Evolutionary conservation across 2,797 vertebrate species (phyloP), one percentile per base, ranked within the genome.

Genomic region (Microchirus variegatus): DNA sequence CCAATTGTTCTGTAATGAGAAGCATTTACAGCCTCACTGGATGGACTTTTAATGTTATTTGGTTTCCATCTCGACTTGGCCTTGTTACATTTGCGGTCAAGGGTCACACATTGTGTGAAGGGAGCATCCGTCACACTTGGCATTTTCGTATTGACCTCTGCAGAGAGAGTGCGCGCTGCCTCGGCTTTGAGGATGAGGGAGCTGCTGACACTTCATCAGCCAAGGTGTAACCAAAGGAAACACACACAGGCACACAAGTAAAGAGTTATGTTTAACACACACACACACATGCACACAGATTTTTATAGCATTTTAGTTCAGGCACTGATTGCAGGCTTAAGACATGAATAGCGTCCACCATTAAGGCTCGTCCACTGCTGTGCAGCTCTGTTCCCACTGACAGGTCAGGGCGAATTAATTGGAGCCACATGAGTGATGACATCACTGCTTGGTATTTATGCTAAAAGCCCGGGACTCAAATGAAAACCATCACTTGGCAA

Each of bases 101-200:
- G 69, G 87, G 87, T 84, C 59, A 6, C 1, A 22, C 72, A 22
- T 76, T 70, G 66, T 19, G 37, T 61, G 63, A 80, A 62, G 63
- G 79, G 70, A 77, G 82, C 84, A 90, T 90, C 85, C 69, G 78
- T 91, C 89, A 90, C 82, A 87, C 84, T 86, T 84, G 86, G 87
- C 89, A 82, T 77, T 75, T 75, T 73, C 2, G 36, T 11, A 54
- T 59, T 84, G 89, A 88, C 87, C 89, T 87, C 73, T 44, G 63
- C 40, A 52, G 55, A 51, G 55, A 51, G 71, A 46, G 63, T n/a
- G 52, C 54, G 41, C 35, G 5, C 15, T 9, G 38, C 31, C 53
- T 41, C 67, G 43, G 64, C 69, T 45, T 57, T 8, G 58, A 70
- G 66, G 44, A 57, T 0, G 47, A 50, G 46, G 16, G 53, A 13